A percentile compares a stretch with the other conserved stretches of the same genome.
These are phyloP conservation scores for Drosophila eugracilis DNA, from an alignment of 1,140 invertebrate genomes.

Conservation along the genomic window DNA sequence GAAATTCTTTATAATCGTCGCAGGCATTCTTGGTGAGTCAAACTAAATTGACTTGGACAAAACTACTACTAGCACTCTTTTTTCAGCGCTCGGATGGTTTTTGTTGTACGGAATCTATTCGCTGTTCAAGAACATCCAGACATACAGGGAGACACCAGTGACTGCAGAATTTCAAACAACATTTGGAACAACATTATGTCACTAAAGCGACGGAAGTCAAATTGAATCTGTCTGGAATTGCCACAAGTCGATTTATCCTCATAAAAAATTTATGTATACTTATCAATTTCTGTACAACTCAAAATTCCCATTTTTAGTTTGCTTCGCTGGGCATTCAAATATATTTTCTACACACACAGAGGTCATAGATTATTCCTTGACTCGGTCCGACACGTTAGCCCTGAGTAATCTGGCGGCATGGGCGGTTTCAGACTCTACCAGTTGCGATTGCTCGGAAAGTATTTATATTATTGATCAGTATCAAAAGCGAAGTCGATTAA, in stretches of 20 bases:
- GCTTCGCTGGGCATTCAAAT: conserved; percentile 30
- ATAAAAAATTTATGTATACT: no score
- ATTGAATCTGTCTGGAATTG: no score
- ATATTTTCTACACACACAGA: conserved; percentile 26
- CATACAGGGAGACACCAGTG: background rate
- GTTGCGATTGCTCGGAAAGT: conserved; percentile 71
- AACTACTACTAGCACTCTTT: background rate
- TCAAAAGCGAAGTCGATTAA: no score
- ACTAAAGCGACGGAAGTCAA: no score
- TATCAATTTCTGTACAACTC: background rate
- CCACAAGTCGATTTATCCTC: no score
- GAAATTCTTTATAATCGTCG: background rate
- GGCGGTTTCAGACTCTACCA: conserved; percentile 48
- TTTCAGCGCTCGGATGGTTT: conserved; percentile 38
- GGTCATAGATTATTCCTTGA: conserved; percentile 5
- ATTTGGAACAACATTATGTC: no score
- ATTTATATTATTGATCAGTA: no score
- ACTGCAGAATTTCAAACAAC: no score
- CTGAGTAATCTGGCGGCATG: conserved; percentile 45
- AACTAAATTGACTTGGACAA: background rate
- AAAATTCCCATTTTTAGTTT: no score
- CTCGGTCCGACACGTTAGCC: conserved; percentile 67
- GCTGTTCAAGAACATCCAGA: conserved; percentile 19
- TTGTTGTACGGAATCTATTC: conserved; percentile 60
- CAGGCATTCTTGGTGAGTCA: background rate